Base-by-base conservation (phyloP, 2,113 vertebrate species). In the Pagrus major region DNA sequence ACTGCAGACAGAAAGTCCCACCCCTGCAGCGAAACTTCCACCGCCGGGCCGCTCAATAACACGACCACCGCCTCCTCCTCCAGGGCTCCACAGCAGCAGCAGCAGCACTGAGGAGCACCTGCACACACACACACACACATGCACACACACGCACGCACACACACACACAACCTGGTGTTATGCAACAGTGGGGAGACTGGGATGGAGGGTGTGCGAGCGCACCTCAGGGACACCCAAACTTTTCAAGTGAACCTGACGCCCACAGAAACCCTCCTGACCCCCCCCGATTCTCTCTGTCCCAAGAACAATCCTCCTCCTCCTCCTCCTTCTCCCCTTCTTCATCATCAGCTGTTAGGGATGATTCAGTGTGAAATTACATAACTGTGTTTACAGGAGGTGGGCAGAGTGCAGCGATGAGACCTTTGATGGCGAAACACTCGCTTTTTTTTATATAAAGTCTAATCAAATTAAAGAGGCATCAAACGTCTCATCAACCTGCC, bases 1-100 rank as follows among this genome's bases (percentile, higher is more conserved):
- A 91, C 91, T 92, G 94, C 93, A 92, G 87, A 84, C 16, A 65
- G 16, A 47, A 66, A 94, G 93, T 93, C 94, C 93, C 93, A 73
- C 95, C 95, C 93, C 94, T 94, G 92, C 91, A 93, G 92, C 78
- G 93, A 87, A 93, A 93, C 94, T 93, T 91, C 84, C 80, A 90
- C 86, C 78, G 33, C 55, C 64, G 70, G 82, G 68, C 59, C 70
- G 72, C 76, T 83, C 80, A 42, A 69, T 74, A 81, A 80, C 72
- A 71, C 60, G 66, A 64, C 84, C 78, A 68, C 63, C 87, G 60
- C 89, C 85, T 75, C 80, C 80, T 65, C 59, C 23, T 8, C 61
- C 65, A 51, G 54, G 49, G 81, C 65, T 83, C 84, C 77, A 86
- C 89, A 76, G 76, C 72, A 83, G 71, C 68, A 77, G 23, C 39